A percentile compares a stretch with the other conserved stretches of the same genome.
Evolutionary conservation across 2,113 vertebrate species (phyloP).

Genomic region (Pseudorectes ferrugineus): DNA sequence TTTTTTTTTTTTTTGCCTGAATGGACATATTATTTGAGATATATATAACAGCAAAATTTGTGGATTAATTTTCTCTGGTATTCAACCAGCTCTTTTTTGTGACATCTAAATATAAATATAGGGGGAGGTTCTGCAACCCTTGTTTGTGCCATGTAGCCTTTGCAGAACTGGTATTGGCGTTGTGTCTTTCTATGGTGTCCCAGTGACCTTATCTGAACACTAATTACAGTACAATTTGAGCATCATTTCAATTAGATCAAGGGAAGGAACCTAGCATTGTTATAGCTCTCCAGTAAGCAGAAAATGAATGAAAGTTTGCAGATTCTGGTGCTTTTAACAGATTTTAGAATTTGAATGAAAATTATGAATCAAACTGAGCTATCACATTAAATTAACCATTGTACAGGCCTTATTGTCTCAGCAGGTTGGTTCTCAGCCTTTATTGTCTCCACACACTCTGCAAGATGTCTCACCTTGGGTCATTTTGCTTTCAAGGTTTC

Average conservation of each 20-base stretch:
- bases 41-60: not conserved
- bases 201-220: not conserved
- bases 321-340: not conserved
- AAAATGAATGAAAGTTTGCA: not conserved
- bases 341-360: not conserved
- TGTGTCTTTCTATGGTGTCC: not conserved
- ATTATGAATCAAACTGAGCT: not conserved
- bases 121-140: not conserved
- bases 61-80: not conserved
- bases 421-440: not conserved
- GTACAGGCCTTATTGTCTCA: not conserved
- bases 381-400: not conserved
- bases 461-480: not conserved
- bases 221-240: not conserved
- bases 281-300: not conserved
- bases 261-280: not conserved
- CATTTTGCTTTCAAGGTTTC: slow-evolving; percentile 13
- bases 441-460: not conserved
- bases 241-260: not conserved
- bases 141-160: not conserved
- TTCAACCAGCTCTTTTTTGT: not conserved
- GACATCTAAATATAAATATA: not conserved
- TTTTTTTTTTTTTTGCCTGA: not conserved
- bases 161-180: not conserved
- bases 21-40: not conserved